Evolutionary conservation across 2,113 vertebrate genomes (phyloP).

Genomic region (Tricholaema leucomelas): DNA sequence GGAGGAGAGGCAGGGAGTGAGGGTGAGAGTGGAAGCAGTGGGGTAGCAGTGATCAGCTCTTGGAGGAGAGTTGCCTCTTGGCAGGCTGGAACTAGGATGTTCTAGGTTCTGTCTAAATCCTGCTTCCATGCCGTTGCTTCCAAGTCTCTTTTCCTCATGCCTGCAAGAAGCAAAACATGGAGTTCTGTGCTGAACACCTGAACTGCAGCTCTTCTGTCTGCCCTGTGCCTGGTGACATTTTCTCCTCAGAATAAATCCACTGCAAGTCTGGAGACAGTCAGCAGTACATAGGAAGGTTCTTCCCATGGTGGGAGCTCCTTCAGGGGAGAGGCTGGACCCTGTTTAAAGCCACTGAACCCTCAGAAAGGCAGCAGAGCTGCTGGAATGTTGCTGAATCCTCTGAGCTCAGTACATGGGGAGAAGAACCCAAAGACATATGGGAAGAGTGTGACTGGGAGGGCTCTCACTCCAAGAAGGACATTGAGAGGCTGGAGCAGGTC

Average conservation of each 20-base stretch:
- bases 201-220: not conserved
- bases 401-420: not conserved
- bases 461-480: not conserved
- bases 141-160: not conserved
- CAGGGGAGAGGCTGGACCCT: not conserved
- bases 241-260: not conserved
- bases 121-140: not conserved
- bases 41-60: too few relatives aligned
- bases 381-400: too few relatives aligned
- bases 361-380: not conserved
- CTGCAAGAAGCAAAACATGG: not conserved
- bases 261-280: not conserved
- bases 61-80: not conserved
- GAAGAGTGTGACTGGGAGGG: not conserved
- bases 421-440: not conserved
- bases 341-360: accelerated
- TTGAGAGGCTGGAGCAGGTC: too few relatives aligned
- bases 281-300: accelerated
- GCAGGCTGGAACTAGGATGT: not conserved
- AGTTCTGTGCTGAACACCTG: not conserved
- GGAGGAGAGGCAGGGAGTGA: not conserved
- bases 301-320: not conserved
- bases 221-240: not conserved
- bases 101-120: not conserved
- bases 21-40: not conserved